Evolutionary conservation across 2,888 invertebrate species (phyloP), one percentile per base, ranked within the genome.

Genomic region (Lepetodrilus schrolli): DNA sequence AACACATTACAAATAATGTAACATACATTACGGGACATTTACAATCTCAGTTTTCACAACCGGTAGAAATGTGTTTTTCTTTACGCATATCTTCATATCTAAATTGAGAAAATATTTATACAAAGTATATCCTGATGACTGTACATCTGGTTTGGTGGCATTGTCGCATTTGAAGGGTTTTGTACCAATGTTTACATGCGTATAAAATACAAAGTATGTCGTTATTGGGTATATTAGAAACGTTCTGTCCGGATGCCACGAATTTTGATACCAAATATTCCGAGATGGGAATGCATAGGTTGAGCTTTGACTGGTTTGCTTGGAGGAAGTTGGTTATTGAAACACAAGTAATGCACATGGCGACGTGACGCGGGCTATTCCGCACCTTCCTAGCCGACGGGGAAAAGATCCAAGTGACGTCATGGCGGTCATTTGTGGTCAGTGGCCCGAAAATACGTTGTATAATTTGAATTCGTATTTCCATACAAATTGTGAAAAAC

Each of bases 241-340:
- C 58, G 58, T 8, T 58, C 34, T 26, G 58, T 7, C 58, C 34
- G 58, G 58, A 58, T 58, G 34, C 26, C 26, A 58, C 58, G 58
- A 58, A 58, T 58, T 58, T 58, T 58, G 58, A 58, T 58, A 58
- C 58, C 58, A 58, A 58, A 58, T 58, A 58, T 58, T 58, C 30
- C 58, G 58, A 34, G 17, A 30, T 58, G 58, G 26, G 58, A 58
- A 58, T 58, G 26, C 34, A 13, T 58, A 5, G 17, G 58, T 17
- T 17, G 30, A 17, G 58, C 58, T 58, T 58, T 30, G 13, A 5
- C 30, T 58, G 34, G 58, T 58, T 58, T 21, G 30, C 30, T 4
- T 7, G 30, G 58, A 58, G 58, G 58, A 58, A 58, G 7, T 8
- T 26, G 30, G 17, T 58, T 58, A 58, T 34, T 58, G 58, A 30